Percentiles rank a stretch among this genome's conserved stretches.
Conservation (phyloP, 2,797 vertebrate species). For the Gadopsis bispinosus region DNA sequence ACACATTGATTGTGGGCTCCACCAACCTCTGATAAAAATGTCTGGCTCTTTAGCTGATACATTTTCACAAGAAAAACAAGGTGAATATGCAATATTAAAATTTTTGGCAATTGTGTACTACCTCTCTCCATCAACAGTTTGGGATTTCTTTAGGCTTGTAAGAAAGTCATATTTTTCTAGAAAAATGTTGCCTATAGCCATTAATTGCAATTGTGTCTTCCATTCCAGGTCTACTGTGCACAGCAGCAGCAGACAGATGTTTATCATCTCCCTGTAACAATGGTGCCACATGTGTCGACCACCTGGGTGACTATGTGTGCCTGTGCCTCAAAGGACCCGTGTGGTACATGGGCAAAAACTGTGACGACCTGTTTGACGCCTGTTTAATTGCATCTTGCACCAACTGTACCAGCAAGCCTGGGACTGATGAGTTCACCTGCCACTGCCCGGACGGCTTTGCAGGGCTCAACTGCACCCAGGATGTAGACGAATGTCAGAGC, state of each 20-base stretch:
- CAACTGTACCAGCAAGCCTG: slow-evolving; percentile 76
- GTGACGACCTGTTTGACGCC: slow-evolving; percentile 84
- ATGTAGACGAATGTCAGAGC: slow-evolving; percentile 80
- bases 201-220: not conserved
- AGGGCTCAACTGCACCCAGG: slow-evolving; percentile 75
- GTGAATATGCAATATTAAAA: not conserved
- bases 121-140: not conserved
- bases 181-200: not conserved
- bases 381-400: slow-evolving; percentile 80
- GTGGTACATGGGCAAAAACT: slow-evolving; percentile 83
- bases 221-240: slow-evolving; percentile 74
- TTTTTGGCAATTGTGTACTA: not conserved
- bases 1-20: not conserved
- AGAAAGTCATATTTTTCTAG: not conserved
- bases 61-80: no score
- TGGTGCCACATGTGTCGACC: slow-evolving; percentile 84
- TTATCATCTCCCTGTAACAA: slow-evolving; percentile 87
- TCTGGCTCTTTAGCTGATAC: no score
- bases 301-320: slow-evolving; percentile 83
- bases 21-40: no score
- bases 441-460: slow-evolving; percentile 78
- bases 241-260: slow-evolving; percentile 82
- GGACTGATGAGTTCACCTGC: slow-evolving; percentile 81
- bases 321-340: slow-evolving; percentile 77
- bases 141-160: not conserved